Base-by-base conservation (phyloP, 2,888 invertebrate species). In the Andrena chrysosceles region DNA sequence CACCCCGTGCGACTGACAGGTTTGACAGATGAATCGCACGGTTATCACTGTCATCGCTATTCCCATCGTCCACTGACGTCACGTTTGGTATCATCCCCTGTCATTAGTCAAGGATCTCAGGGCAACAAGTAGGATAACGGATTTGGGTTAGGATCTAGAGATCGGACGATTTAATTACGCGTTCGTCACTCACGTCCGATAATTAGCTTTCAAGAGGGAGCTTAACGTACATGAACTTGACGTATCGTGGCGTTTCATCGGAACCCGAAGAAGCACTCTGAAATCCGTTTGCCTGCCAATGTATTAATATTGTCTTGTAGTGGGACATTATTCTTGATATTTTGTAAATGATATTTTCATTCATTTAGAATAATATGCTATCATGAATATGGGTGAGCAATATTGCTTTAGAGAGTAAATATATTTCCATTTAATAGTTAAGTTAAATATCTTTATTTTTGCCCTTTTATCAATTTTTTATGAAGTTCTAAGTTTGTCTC, bases 21-120 rank as follows among this genome's bases (percentile, higher is more conserved):
- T 74, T 77, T 83, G 83, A 87, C 78, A 82, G 88, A 88, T 81
- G 85, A 84, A 90, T 85, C 81, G 80, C 62, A 68, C 71, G 73
- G 54, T 64, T 86, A 85, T 82, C 73, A 81, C 56, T 77, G 75
- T 83, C 80, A 82, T 76, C 80, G 76, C 79, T 80, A 67, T 67
- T 42, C 16, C 59, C 13, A 26, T 35, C 42, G 20, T 31, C 31
- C 69, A 78, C 70, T 62, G 84, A 83, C 73, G 71, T 42, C 67
- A 63, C 67, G 59, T 75, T 67, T 42, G 52, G 56, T 54, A 54
- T 49, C 56, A 35, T 68, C 59, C 59, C 69, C 67, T 71, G 75
- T 83, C 71, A 89, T 87, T 87, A 81, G 81, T 88, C 81, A 85
- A 87, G 81, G 76, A 67, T 35, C 20, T 67, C 42, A 16, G 59